Evolutionary conservation across 2,113 vertebrate species (phyloP).

Genomic region (Ploceus nigricollis): DNA sequence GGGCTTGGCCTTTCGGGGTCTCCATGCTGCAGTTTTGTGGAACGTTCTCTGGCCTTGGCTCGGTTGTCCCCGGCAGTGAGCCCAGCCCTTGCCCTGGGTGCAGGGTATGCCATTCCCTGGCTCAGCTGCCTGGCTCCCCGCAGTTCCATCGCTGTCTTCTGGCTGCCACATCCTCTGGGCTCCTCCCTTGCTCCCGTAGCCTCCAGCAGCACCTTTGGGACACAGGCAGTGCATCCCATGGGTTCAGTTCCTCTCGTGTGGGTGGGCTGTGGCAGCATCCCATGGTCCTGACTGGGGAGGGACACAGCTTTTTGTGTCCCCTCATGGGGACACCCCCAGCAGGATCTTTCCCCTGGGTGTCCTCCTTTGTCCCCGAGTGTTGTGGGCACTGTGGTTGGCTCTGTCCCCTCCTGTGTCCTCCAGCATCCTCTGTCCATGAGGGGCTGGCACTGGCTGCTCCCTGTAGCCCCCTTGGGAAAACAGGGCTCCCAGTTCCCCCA

Average conservation of each 20-base stretch:
- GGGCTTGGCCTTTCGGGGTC: not conserved
- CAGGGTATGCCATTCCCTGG: accelerated
- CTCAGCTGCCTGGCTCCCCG: not conserved
- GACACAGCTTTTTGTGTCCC: accelerated
- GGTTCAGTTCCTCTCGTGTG: accelerated
- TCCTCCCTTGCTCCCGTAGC: accelerated
- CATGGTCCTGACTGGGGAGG: not conserved
- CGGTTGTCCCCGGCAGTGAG: not conserved
- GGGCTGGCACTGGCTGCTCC: not conserved
- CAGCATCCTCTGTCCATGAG: not conserved
- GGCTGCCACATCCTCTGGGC: accelerated
- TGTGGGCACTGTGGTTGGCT: accelerated
- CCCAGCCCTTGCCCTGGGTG: not conserved
- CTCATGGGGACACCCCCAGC: accelerated
- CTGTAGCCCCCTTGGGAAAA: not conserved
- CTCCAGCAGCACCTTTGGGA: not conserved
- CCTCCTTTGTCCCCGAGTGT: accelerated
- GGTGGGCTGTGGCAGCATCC: not conserved
- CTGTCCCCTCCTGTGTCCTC: accelerated
- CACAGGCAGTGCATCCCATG: accelerated
- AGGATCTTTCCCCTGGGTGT: not conserved
- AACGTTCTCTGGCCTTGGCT: not conserved
- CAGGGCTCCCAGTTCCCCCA: not conserved
- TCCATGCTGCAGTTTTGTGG: not conserved
- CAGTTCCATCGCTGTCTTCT: accelerated